Percentiles rank a stretch among this genome's conserved stretches.
Evolutionary conservation across 2,888 invertebrate genomes (phyloP).

Genomic region (Tethea ocularis): DNA sequence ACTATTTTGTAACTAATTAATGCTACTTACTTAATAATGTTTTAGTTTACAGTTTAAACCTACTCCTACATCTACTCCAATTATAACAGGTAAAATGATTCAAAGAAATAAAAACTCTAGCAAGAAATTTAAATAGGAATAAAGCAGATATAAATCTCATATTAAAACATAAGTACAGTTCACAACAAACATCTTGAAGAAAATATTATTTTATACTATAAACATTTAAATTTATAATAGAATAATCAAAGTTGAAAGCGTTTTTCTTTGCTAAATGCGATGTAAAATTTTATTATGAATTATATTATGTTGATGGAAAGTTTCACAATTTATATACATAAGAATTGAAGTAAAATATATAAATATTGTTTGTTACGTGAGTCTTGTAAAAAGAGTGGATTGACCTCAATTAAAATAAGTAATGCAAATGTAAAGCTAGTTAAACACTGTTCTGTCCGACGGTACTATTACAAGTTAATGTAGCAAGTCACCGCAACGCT

Average conservation of each 20-base stretch:
- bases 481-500: constrained; percentile 75
- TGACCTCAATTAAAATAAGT: constrained; percentile 3
- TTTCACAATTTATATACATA: neutral
- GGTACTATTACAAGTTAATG: constrained; percentile 62
- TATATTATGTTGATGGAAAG: neutral
- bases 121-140: constrained; percentile 33
- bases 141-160: constrained; percentile 37
- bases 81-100: constrained; percentile 12
- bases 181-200: constrained; percentile 21
- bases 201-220: neutral
- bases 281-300: neutral
- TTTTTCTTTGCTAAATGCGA: neutral
- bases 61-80: neutral
- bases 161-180: constrained; percentile 35
- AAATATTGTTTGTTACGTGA: neutral
- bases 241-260: neutral
- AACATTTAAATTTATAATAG: neutral
- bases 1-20: neutral
- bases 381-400: constrained; percentile 6
- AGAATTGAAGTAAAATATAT: neutral
- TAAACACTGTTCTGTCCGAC: constrained; percentile 47
- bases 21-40: neutral
- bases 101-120: constrained; percentile 20
- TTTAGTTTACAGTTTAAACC: neutral
- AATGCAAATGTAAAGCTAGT: constrained; percentile 16